A percentile compares a stretch with the other conserved stretches of the same genome.
These are phyloP conservation scores for Nanorana parkeri DNA, from an alignment of 2,113 vertebrate species.

Conservation along the genomic window DNA sequence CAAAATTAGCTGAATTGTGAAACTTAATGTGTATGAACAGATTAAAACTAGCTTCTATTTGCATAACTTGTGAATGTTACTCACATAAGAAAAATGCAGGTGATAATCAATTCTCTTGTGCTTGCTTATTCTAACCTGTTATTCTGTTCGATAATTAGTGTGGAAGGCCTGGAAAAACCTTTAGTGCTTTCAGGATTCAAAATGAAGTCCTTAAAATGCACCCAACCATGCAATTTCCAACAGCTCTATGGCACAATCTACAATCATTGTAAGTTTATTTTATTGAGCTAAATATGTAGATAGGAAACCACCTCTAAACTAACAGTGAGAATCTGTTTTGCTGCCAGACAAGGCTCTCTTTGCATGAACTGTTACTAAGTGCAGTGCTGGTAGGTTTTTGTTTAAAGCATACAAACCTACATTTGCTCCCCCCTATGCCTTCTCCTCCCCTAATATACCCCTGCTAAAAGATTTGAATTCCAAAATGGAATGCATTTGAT, in stretches of 20 bases:
- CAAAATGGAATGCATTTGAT: too few species aligned
- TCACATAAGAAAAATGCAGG: neutral
- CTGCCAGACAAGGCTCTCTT: slow-evolving; percentile 6
- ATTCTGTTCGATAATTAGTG: slow-evolving; percentile 17
- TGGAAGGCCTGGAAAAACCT: neutral
- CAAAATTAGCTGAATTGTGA: too few species aligned
- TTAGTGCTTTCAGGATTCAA: neutral
- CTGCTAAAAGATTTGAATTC: too few species aligned
- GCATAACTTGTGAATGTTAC: slow-evolving; percentile 12
- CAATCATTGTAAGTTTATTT: neutral
- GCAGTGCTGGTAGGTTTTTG: neutral
- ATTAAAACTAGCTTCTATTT: slow-evolving; percentile 1
- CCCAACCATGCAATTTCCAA: slow-evolving; percentile 17
- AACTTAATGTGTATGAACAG: neutral
- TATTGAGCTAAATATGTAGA: slow-evolving; percentile 14
- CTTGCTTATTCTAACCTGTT: slow-evolving; percentile 28
- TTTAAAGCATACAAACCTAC: neutral
- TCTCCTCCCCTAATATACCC: neutral
- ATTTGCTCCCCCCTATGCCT: neutral
- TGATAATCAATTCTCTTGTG: slow-evolving; percentile 12
- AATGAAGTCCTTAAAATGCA: neutral
- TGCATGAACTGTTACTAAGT: neutral
- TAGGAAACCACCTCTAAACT: neutral
- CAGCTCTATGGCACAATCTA: neutral
- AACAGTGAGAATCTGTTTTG: slow-evolving; percentile 7